Percentiles rank a stretch among this genome's conserved stretches.
These are phyloP conservation scores for Solea senegalensis DNA, from an alignment of 2,113 vertebrate genomes.

Conservation along the genomic window DNA sequence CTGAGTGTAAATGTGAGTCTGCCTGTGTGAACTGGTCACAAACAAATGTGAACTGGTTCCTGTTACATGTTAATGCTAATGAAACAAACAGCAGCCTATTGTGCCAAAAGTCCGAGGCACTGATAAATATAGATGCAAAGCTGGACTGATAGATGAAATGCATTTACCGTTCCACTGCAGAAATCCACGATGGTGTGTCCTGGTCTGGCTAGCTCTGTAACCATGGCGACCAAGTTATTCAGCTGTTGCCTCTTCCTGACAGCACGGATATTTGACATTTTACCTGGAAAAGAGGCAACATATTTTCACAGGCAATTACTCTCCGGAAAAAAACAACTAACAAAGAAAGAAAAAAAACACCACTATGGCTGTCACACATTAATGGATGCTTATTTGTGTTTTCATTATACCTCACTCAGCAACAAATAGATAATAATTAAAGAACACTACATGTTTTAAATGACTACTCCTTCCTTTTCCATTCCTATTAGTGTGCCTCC, in stretches of 20 bases:
- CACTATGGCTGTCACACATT: background rate
- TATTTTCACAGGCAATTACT: background rate
- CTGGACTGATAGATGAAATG: slow-evolving; percentile 15
- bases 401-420: background rate
- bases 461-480: too few relatives aligned
- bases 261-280: slow-evolving; percentile 91
- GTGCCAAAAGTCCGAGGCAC: slow-evolving; percentile 11
- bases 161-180: slow-evolving; percentile 94
- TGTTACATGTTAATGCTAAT: slow-evolving; percentile 33
- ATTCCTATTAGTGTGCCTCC: background rate
- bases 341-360: background rate
- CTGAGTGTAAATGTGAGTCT: slow-evolving; percentile 28
- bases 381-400: slow-evolving; percentile 2
- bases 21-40: slow-evolving; percentile 8
- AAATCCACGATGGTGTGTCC: slow-evolving; percentile 93
- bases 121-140: slow-evolving; percentile 33
- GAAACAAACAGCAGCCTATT: slow-evolving; percentile 18
- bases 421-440: background rate
- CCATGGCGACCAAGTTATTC: slow-evolving; percentile 92
- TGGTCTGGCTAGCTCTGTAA: slow-evolving; percentile 85
- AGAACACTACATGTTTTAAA: background rate
- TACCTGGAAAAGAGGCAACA: slow-evolving; percentile 82
- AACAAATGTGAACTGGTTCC: background rate
- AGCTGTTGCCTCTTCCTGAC: slow-evolving; percentile 93
- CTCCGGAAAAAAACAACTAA: background rate